Base-by-base conservation (phyloP, 2,888 invertebrate genomes). In the Eucriotettix oculatus region DNA sequence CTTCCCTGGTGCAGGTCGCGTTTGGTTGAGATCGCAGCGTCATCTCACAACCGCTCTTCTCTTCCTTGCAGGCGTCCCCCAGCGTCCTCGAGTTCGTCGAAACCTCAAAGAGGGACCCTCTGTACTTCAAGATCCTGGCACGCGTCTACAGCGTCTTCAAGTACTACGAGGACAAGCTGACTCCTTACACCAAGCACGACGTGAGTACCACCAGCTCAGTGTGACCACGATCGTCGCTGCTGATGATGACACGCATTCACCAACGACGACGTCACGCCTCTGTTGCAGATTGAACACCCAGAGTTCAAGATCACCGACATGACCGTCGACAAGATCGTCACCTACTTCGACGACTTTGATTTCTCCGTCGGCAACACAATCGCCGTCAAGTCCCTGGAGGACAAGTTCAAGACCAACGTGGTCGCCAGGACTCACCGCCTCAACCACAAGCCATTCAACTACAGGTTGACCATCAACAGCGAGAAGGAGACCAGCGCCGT, bases 71-170 rank as follows among this genome's bases (percentile, higher is more conserved):
- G 63, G 73, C 56, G 9, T 72, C 76, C 0, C 85, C 85, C 48
- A 82, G 84, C n/a, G 79, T 75, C 10, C 71, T 86, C 65, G 83
- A 86, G 68, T 79, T 84, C 66, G 79, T 78, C 67, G 81, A 83
- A 68, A 84, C 85, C 10, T 75, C 79, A 10, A 72, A 83, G 29
- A 79, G 84, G 59, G 87, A 87, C 67, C 86, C 86, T 10, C 81
- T 80, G 42, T 85, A 84, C 77, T 87, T 82, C 73, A 79, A 80
- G 70, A 76, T 86, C 60, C 79, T 75, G 77, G 82, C 83, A 69
- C 79, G 79, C 64, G 76, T 86, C 63, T 70, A 78, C 42, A 70
- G 75, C 44, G 72, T 84, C 57, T 84, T 84, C 78, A 67, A 69
- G 63, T 66, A 67, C 58, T 67, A 70, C 66, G 84, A 62, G 57